Conservation (phyloP, 1,140 invertebrate species). For the Aphis craccivora region DNA sequence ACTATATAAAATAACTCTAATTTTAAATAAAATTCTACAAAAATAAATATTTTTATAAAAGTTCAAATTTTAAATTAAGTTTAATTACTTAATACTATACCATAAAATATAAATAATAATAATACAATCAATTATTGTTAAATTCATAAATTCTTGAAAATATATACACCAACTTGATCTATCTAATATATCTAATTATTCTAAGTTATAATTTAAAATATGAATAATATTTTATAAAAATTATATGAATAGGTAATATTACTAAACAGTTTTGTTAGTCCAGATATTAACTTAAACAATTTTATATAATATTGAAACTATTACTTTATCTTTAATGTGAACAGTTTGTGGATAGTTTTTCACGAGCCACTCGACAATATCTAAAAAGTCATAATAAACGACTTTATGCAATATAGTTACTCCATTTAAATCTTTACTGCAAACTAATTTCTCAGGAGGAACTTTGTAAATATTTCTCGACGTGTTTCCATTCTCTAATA, state of each 20-base stretch:
- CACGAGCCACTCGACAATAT: slow-evolving; percentile 78
- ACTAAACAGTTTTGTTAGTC: not conserved
- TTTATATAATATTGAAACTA: slow-evolving; percentile 17
- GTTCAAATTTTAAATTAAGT: not conserved
- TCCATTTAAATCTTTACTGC: slow-evolving; percentile 77
- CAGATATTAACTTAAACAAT: not conserved
- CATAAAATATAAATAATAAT: slow-evolving; percentile 11
- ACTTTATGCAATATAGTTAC: slow-evolving; percentile 81
- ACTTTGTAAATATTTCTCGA: slow-evolving; percentile 65
- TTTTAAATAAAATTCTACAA: not conserved
- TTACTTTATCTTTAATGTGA: slow-evolving; percentile 79
- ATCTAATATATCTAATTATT: not conserved
- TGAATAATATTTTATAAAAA: no score
- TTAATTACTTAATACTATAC: not conserved
- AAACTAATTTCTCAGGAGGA: slow-evolving; percentile 71
- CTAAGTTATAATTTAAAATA: not conserved
- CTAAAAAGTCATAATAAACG: slow-evolving; percentile 76
- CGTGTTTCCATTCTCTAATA: slow-evolving; percentile 68
- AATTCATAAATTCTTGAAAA: not conserved
- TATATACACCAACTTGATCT: not conserved
- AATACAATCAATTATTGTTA: not conserved
- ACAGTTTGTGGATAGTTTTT: slow-evolving; percentile 77
- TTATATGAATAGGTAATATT: not conserved
- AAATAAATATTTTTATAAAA: slow-evolving; percentile 29
- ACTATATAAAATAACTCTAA: not conserved